phyloP scores from a whole-genome alignment of 1,140 invertebrate species.

The Pseudoatta argentina region DNA sequence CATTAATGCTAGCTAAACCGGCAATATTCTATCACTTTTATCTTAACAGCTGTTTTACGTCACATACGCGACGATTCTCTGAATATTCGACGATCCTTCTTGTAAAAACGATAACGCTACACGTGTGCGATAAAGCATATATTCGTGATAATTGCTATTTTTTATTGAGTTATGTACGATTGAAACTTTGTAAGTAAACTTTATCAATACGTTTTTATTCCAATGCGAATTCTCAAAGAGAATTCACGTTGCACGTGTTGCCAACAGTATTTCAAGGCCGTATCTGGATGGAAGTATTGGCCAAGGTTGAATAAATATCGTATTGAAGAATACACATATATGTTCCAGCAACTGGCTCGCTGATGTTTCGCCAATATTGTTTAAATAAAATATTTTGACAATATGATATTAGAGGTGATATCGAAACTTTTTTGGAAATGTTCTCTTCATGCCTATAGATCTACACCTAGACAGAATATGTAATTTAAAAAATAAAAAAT shows the following conservation, averaged over 20 bases:
- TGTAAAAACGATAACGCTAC: neutral
- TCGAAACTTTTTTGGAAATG: neutral
- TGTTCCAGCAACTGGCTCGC: conserved; percentile 15
- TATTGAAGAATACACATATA: neutral
- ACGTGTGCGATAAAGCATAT: neutral
- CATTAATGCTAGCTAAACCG: neutral
- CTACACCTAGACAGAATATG: neutral
- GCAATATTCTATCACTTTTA: neutral
- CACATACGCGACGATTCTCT: neutral
- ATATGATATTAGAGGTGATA: neutral
- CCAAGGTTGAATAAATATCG: conserved; percentile 62
- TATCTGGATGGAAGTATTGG: conserved; percentile 41
- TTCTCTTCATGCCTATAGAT: neutral
- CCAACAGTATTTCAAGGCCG: conserved; percentile 11
- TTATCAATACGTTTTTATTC: conserved; percentile 33
- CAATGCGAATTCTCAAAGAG: neutral
- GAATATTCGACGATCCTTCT: neutral
- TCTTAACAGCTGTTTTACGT: neutral
- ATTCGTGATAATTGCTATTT: conserved; percentile 5
- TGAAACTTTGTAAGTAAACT: conserved; percentile 20
- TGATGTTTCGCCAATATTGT: neutral
- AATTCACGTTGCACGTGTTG: conserved; percentile 40
- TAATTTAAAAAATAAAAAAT: conserved; percentile 12
- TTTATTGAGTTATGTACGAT: neutral
- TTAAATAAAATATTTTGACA: conserved; percentile 9